phyloP scores from a whole-genome alignment of 2,888 invertebrate species.

The Selenia dentaria region DNA sequence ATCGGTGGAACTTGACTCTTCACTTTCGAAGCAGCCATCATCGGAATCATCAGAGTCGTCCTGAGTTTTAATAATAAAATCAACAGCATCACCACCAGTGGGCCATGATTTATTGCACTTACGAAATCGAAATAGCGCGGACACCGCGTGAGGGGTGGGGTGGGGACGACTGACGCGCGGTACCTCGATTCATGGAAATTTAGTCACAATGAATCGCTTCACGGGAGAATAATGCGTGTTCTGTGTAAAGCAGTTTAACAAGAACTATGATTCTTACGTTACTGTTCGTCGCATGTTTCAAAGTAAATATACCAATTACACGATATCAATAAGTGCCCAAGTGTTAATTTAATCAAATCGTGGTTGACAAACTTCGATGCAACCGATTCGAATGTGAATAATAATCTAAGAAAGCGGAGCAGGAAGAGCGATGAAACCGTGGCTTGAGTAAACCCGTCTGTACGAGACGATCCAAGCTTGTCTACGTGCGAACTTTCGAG shows the following conservation, averaged over 20 bases:
- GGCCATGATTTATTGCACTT: too few relatives aligned
- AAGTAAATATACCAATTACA: not conserved
- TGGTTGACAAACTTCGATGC: not conserved
- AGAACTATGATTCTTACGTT: not conserved
- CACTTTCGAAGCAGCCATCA: too few relatives aligned
- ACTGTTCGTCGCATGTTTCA: not conserved
- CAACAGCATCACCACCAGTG: too few relatives aligned
- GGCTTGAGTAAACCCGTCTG: not conserved
- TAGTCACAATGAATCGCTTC: not conserved
- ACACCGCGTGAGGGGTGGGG: not conserved
- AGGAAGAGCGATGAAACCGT: not conserved
- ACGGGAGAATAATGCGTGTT: not conserved
- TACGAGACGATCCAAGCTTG: not conserved
- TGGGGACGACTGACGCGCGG: not conserved
- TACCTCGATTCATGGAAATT: not conserved
- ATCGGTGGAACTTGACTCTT: too few relatives aligned
- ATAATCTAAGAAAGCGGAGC: not conserved
- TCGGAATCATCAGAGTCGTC: too few relatives aligned
- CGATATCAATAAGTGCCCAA: not conserved
- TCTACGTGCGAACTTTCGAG: not conserved
- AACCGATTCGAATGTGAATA: not conserved
- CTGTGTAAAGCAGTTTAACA: not conserved
- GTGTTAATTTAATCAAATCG: not conserved
- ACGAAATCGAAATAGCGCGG: not conserved
- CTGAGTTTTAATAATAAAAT: too few relatives aligned